Conservation (phyloP, 1,140 invertebrate genomes). For the Trichogramma pretiosum region DNA sequence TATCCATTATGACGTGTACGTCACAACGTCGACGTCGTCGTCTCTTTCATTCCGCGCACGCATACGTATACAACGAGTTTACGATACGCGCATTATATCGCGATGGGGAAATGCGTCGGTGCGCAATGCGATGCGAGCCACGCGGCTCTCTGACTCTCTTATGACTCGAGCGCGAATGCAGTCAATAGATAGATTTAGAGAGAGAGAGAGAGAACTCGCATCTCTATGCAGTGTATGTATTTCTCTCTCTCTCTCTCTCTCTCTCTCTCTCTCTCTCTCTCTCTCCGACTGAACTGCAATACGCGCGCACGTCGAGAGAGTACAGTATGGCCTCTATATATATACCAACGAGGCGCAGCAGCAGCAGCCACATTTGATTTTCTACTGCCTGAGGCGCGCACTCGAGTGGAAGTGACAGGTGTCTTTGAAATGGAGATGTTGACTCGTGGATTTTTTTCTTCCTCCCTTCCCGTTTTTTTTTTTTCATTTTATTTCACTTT, state of each 20-base stretch:
- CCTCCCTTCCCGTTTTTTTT: neutral
- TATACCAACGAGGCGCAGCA: neutral
- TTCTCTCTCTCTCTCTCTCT: slow-evolving; percentile 16
- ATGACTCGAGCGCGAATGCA: slow-evolving; percentile 28
- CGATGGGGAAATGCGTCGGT: no score
- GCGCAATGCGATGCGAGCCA: no score
- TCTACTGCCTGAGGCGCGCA: no score
- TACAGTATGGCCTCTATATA: neutral
- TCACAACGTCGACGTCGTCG: no score
- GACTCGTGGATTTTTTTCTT: slow-evolving; percentile 9
- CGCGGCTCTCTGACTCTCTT: neutral
- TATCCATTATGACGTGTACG: no score
- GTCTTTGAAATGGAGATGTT: slow-evolving; percentile 16
- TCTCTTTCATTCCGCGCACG: no score
- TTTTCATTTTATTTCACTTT: no score
- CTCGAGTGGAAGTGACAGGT: slow-evolving; percentile 14
- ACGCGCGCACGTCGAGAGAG: neutral
- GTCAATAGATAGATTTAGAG: no score
- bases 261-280: neutral
- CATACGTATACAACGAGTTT: no score
- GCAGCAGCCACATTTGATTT: slow-evolving; percentile 7
- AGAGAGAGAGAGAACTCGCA: no score
- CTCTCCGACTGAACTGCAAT: neutral
- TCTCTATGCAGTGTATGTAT: slow-evolving; percentile 29
- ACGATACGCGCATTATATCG: no score